These are phyloP conservation scores for Telmatochromis sp. DNA, from an alignment of 2,113 vertebrate genomes.

Conservation along the genomic window DNA sequence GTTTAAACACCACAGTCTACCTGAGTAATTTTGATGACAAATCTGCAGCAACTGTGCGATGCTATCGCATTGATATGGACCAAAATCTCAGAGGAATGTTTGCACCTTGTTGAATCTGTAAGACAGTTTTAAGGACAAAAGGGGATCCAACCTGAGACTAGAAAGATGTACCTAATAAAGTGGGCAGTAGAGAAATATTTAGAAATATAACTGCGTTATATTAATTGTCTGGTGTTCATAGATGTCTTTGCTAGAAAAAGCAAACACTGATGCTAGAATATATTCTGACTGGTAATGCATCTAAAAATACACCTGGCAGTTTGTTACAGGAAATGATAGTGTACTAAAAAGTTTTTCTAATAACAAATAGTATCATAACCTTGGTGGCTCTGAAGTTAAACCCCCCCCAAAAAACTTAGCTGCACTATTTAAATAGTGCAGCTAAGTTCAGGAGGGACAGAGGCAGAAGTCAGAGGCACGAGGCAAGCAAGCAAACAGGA, in stretches of 20 bases:
- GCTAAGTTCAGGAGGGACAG: not conserved
- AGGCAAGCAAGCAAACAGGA: slow-evolving; percentile 62
- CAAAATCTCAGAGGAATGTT: not conserved
- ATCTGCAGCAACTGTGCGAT: not conserved
- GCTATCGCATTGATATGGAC: not conserved
- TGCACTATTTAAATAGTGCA: not conserved
- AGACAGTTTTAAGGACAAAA: not conserved
- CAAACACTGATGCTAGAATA: not conserved
- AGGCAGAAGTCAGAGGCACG: not conserved
- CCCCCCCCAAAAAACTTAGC: rapidly evolving
- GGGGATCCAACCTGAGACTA: not conserved
- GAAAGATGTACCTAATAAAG: not conserved
- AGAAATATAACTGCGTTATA: not conserved
- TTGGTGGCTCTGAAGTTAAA: not conserved
- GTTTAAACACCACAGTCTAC: not conserved
- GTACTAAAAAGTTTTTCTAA: not conserved
- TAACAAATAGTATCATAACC: not conserved
- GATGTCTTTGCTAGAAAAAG: not conserved
- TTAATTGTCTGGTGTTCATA: rapidly evolving
- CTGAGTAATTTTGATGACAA: not conserved
- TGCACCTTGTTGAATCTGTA: not conserved
- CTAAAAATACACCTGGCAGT: not conserved
- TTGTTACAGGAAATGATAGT: not conserved
- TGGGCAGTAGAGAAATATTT: not conserved
- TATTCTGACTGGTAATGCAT: not conserved